Conservation (phyloP, 1,140 invertebrate species). For the Diachasmimorpha longicaudata region DNA sequence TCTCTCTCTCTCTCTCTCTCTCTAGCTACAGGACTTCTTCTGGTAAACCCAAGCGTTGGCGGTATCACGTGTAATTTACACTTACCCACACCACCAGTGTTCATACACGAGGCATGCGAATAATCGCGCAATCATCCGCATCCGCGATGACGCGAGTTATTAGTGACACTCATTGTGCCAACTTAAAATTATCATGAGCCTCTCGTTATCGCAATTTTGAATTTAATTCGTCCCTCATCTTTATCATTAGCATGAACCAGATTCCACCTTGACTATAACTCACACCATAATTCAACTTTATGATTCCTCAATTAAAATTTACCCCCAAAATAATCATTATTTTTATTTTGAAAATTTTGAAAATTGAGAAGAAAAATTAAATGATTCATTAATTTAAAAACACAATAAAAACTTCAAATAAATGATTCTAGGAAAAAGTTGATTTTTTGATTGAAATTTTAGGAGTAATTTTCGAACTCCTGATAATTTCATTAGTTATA, state of each 20-base stretch:
- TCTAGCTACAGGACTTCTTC: neutral
- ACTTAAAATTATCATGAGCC: neutral
- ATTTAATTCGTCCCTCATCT: neutral
- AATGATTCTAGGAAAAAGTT: no score
- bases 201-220: neutral
- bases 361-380: no score
- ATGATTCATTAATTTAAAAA: no score
- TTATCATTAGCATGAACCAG: neutral
- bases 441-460: no score
- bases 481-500: conserved; percentile 4
- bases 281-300: neutral
- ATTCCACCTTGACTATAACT: neutral
- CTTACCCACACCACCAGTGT: neutral
- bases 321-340: neutral
- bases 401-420: no score
- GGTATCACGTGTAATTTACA: neutral
- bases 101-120: neutral
- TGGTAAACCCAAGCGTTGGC: neutral
- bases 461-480: no score
- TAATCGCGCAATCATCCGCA: conserved; percentile 17
- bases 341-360: neutral
- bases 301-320: neutral
- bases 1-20: neutral
- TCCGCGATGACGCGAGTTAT: conserved; percentile 18
- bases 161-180: conserved; percentile 7